phyloP scores from a whole-genome alignment of 2,113 vertebrate species.

The Silurus meridionalis region DNA sequence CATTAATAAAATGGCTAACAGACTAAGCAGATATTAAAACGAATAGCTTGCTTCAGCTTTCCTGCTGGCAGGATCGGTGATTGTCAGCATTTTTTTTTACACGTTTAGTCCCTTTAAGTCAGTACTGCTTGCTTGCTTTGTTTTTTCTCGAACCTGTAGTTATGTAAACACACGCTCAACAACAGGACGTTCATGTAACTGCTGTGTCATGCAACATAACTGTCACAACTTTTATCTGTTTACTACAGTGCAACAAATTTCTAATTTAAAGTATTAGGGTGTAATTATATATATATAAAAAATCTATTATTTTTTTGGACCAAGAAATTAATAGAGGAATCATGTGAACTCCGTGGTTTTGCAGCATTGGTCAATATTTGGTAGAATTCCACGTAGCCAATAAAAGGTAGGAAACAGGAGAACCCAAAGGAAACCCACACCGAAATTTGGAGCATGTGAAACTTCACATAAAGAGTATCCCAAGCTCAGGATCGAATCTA shows the following conservation, averaged over 20 bases:
- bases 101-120: neutral
- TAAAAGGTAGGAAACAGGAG: neutral
- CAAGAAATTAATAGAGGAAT: too few relatives aligned
- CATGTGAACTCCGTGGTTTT: too few relatives aligned
- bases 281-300: neutral
- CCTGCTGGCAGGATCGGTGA: neutral
- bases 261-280: neutral
- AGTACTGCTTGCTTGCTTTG: neutral
- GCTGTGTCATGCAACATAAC: conserved; percentile 1
- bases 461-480: neutral
- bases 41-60: neutral
- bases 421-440: neutral
- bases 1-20: neutral
- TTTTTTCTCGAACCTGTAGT: neutral
- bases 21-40: neutral
- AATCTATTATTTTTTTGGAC: too few relatives aligned
- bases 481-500: neutral
- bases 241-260: neutral
- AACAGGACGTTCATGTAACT: neutral
- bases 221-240: neutral
- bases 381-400: too few relatives aligned
- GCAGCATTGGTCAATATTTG: too few relatives aligned
- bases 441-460: neutral
- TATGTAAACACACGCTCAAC: neutral
- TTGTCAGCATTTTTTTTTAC: neutral